phyloP scores from a whole-genome alignment of 2,113 vertebrate species.

The Elachura formosa region DNA sequence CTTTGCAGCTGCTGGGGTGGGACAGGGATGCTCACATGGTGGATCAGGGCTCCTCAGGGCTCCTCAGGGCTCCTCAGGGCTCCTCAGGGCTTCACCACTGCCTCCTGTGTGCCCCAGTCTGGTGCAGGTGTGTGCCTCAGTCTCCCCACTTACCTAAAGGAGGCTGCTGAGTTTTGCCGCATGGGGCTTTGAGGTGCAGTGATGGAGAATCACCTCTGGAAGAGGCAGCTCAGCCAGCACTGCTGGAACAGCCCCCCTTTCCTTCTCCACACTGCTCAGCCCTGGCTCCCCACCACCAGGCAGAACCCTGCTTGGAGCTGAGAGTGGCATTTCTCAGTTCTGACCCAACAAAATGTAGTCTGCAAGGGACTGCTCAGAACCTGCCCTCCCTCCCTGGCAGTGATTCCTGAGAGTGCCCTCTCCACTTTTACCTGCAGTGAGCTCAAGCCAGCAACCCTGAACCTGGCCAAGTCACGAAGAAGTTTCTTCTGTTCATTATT shows the following conservation, averaged over 20 bases:
- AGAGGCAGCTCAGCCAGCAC: background rate
- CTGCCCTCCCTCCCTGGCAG: background rate
- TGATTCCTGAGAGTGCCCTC: background rate
- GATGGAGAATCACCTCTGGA: background rate
- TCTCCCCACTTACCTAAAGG: background rate
- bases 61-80: no score
- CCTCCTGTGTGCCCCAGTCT: accelerated
- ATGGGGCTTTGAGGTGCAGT: background rate
- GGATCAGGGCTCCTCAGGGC: background rate
- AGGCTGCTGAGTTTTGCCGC: background rate
- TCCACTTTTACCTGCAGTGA: accelerated
- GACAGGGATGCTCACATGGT: background rate
- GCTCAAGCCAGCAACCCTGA: background rate
- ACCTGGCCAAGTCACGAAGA: background rate
- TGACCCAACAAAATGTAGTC: background rate
- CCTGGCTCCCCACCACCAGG: background rate
- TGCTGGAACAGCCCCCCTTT: background rate
- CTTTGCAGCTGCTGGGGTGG: background rate
- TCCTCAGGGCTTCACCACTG: background rate
- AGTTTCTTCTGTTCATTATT: background rate
- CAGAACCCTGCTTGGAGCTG: accelerated
- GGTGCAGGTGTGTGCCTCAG: background rate
- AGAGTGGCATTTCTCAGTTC: background rate
- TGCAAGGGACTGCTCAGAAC: background rate
- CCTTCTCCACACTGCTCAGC: accelerated